Evolutionary conservation across 2,797 vertebrate species (phyloP), one percentile per base, ranked within the genome.

Genomic region (Erethizon dorsatum): DNA sequence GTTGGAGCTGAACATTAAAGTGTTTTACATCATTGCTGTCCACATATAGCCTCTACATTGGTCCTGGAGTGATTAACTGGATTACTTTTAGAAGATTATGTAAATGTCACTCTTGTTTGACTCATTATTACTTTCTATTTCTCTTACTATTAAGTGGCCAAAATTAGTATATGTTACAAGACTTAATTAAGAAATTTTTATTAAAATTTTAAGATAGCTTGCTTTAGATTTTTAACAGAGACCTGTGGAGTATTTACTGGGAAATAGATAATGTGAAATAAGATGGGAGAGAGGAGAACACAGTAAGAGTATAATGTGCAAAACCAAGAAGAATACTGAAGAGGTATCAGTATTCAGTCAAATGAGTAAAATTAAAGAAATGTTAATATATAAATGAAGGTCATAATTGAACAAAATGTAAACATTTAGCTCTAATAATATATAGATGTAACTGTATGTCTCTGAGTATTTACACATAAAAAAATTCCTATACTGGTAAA

Each of bases 91-190:
- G 20, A 54, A 12, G 17, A 2, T 28, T 5, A 88, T 37, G 83
- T 24, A 83, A 96, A 71, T 12, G 77, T 92, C 18, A 94, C 8
- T 33, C 56, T 83, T 78, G 9, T 63, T 82, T 79, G n/a, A 82
- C 18, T 91, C 45, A 56, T 11, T n/a, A 7, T 93, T 69, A 88
- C 73, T 82, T 89, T 67, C 5, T 41, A 57, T 57, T 90, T 96
- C 26, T 88, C 14, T 85, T 56, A 69, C 7, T 47, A 91, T 50
- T 65, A 88, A 0, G 24, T 78, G 45, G 14, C 6, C n/a, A 85
- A 67, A 94, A 65, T 93, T 65, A 73, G 13, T 73, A 45, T 26
- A 79, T 47, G 31, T 24, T 50, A 33, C 3, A 84, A 90, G n/a
- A 37, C 18, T 52, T 92, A 59, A n/a, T 26, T 56, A 82, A 79